Evolutionary conservation across 1,140 invertebrate species (phyloP).

Genomic region (Zaprionus vittiger): DNA sequence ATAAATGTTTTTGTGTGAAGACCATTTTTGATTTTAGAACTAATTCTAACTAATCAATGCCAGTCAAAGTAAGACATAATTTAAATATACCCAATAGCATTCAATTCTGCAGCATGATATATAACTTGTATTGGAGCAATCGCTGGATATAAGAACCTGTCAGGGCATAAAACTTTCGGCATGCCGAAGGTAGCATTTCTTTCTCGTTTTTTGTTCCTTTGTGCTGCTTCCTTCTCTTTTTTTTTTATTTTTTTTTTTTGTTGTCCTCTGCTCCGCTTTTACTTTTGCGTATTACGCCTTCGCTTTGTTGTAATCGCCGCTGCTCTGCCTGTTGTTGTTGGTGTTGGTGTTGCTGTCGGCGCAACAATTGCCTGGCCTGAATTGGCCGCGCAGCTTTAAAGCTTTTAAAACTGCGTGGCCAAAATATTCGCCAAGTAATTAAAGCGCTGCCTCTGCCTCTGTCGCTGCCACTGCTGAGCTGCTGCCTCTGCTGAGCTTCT

Average conservation of each 20-base stretch:
- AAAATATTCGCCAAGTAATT: constrained; percentile 31
- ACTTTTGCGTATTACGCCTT: constrained; percentile 39
- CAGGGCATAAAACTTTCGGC: too few relatives aligned
- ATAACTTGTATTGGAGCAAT: too few relatives aligned
- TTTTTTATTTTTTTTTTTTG: not conserved
- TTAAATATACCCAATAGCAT: too few relatives aligned
- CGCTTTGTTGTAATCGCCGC: constrained; percentile 31
- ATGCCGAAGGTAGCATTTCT: too few relatives aligned
- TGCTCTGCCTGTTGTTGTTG: constrained; percentile 3
- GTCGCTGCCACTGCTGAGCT: constrained; percentile 1
- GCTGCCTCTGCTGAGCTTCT: constrained; percentile 1
- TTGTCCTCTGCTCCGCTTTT: not conserved
- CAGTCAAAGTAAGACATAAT: too few relatives aligned
- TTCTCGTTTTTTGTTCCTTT: constrained; percentile 28
- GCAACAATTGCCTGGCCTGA: constrained; percentile 52
- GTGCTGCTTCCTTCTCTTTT: constrained; percentile 7
- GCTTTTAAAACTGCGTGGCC: constrained; percentile 40
- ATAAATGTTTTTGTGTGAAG: too few relatives aligned
- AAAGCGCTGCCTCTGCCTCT: constrained; percentile 19
- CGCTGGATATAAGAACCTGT: too few relatives aligned
- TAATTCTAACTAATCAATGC: too few relatives aligned
- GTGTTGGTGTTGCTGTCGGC: constrained; percentile 24
- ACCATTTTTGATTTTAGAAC: too few relatives aligned
- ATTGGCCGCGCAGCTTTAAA: constrained; percentile 31
- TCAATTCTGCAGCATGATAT: too few relatives aligned